Base-by-base conservation (phyloP, 2,888 invertebrate genomes). In the Amblyjoppa proteus region DNA sequence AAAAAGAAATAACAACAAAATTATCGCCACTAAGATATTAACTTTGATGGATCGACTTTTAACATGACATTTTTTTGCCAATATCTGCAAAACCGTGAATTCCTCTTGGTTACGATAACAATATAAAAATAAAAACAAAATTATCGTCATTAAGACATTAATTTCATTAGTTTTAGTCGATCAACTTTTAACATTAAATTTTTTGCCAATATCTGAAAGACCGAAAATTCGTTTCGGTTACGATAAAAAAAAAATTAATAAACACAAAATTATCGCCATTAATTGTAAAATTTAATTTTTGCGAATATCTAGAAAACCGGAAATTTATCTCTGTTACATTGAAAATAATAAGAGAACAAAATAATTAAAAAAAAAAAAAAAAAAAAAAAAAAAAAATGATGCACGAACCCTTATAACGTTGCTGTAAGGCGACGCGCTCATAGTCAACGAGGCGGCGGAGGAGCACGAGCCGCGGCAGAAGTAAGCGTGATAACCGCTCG, bases 391-490 rank as follows among this genome's bases (percentile, higher is more conserved):
- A 51, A 61, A 68, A 3, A 31, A 61, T 71, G 20, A 75, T 41
- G 6, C 58, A 95, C 96, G 94, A 92, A 97, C 97, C 94, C 96
- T 96, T 90, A 98, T 95, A 88, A 98, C 95, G 90, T 97, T 96
- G 93, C 96, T 96, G 93, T 98, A 97, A 89, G 96, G 95, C 16
- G 94, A 95, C 86, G 95, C 95, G 83, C 96, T 95, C 86, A 95
- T 94, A 0, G 97, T 95, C 16, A 97, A 95, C 1, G 97, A 96
- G 0, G 97, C 96, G 45, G 97, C 96, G 0, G 96, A 96, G 0
- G 96, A 95, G 91, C 98, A 98, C 28, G 96, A 96, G 0, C 98
- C 98, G 81, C 97, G 96, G 92, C 98, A 98, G 94, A 97, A 98
- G 93, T 97, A 97, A 0, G 98, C 98, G 90, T 98, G 96, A 93